Evolutionary conservation across 2,888 invertebrate genomes (phyloP).

Genomic region (Drosophila nigritarsus): DNA sequence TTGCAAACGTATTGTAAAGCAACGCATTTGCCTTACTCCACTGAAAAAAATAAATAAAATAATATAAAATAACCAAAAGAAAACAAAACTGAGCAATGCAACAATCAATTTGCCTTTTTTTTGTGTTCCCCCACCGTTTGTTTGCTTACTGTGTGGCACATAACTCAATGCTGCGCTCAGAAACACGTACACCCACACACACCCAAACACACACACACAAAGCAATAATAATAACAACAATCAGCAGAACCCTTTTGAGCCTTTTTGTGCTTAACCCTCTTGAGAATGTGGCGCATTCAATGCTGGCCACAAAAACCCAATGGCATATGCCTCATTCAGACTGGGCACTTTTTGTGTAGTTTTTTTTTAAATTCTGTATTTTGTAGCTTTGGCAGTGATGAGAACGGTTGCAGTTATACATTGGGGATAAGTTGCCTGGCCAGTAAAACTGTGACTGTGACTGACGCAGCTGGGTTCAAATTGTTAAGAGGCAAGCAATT

Average conservation of each 20-base stretch:
- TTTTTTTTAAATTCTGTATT: not conserved
- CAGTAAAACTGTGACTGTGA: slow-evolving; percentile 14
- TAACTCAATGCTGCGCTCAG: slow-evolving; percentile 70
- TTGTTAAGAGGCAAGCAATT: not conserved
- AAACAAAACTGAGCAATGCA: slow-evolving; percentile 59
- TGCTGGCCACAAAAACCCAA: slow-evolving; percentile 70
- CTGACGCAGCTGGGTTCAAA: not conserved
- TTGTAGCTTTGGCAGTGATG: slow-evolving; percentile 37
- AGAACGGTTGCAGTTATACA: not conserved
- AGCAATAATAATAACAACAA: slow-evolving; percentile 74
- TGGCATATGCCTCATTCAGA: slow-evolving; percentile 46
- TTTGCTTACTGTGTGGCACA: slow-evolving; percentile 62
- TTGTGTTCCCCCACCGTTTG: slow-evolving; percentile 53
- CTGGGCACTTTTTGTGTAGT: slow-evolving; percentile 25
- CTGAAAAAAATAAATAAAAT: not conserved
- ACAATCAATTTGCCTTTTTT: slow-evolving; percentile 69
- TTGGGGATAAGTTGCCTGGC: not conserved
- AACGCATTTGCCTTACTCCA: slow-evolving; percentile 28
- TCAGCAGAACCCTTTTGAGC: slow-evolving; percentile 75
- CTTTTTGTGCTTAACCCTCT: slow-evolving; percentile 62
- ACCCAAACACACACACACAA: slow-evolving; percentile 16
- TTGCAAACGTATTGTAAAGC: slow-evolving; percentile 65
- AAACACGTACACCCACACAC: slow-evolving; percentile 28
- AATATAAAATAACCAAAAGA: slow-evolving; percentile 4
- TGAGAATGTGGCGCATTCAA: slow-evolving; percentile 79